Evolutionary conservation across 2,888 invertebrate genomes (phyloP).

Genomic region (Xylocampa areola): DNA sequence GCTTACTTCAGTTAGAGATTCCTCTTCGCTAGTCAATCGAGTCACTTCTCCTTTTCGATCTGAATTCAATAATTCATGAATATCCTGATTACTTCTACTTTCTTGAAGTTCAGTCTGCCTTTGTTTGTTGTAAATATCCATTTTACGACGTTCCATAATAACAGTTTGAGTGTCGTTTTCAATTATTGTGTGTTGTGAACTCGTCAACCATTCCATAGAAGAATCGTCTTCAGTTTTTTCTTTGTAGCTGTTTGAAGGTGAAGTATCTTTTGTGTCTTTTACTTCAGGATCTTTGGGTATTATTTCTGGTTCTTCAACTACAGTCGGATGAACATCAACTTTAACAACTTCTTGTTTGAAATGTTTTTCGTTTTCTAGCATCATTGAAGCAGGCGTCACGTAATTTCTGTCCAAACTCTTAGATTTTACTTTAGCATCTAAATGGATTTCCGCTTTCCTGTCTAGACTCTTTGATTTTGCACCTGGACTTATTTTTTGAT

Average conservation of each 20-base stretch:
- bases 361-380: conserved; percentile 82
- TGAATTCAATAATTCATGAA: conserved; percentile 73
- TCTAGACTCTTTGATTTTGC: conserved; percentile 92
- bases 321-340: conserved; percentile 84
- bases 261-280: conserved; percentile 70
- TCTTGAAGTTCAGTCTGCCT: conserved; percentile 84
- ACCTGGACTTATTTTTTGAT: conserved; percentile 87
- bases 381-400: conserved; percentile 78
- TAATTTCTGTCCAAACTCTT: conserved; percentile 92
- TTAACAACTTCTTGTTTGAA: conserved; percentile 86
- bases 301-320: conserved; percentile 68
- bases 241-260: conserved; percentile 81
- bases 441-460: conserved; percentile 90
- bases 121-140: conserved; percentile 90
- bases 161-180: conserved; percentile 91
- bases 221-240: conserved; percentile 86
- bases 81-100: conserved; percentile 80
- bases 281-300: conserved; percentile 67
- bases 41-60: conserved; percentile 86
- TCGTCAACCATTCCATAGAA: conserved; percentile 85
- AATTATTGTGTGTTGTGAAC: conserved; percentile 82
- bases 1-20: conserved; percentile 92
- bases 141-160: conserved; percentile 90
- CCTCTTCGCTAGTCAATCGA: conserved; percentile 91
- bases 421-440: conserved; percentile 90